Evolutionary conservation across 2,888 invertebrate species (phyloP), one percentile per base, ranked within the genome.

Genomic region (Stegana nigrithorax): DNA sequence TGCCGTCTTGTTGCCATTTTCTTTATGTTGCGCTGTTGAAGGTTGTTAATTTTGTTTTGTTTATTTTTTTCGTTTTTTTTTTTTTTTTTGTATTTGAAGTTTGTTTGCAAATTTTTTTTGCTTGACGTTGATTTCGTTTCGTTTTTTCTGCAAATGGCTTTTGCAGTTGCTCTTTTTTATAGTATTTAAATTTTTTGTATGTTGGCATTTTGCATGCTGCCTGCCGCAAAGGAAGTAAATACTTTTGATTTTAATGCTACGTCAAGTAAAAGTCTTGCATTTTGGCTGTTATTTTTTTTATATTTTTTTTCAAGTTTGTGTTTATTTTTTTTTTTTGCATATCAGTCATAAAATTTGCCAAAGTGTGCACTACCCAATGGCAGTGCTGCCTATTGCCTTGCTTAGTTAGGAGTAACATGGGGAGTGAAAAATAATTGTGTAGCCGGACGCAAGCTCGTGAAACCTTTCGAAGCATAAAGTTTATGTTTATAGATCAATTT

Each of bases 131-230:
- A 27, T 42, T 55, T 44, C 29, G 19, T n/a, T 26, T 42, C 61
- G 32, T 47, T 47, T 1, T 44, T 45, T 63, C 44, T 58, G 44
- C 62, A 65, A 17, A n/a, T n/a, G n/a, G n/a, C n/a, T n/a, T n/a
- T n/a, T n/a, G n/a, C n/a, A n/a, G 67, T 73, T 69, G 71, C 67
- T 67, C 63, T 50, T 59, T 63, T 71, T 63, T 58, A 62, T 62
- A 44, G n/a, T 26, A 25, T 19, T 23, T 12, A 10, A 17, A 10
- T 7, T 25, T 26, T 50, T 50, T 26, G 4, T 29, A n/a, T n/a
- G 27, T 36, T 42, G 7, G 26, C 59, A 39, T 12, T 39, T 25
- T 59, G 59, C 36, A 25, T 26, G 25, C 6, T n/a, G 23, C 45
- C n/a, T n/a, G n/a, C n/a, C n/a, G 25, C 47, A 47, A 47, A 47